Percentiles rank a stretch among this genome's conserved stretches.
These are phyloP conservation scores for Parazoanthus atlanticus DNA, from an alignment of 92 coral and sea anemone genomes.

Conservation along the genomic window DNA sequence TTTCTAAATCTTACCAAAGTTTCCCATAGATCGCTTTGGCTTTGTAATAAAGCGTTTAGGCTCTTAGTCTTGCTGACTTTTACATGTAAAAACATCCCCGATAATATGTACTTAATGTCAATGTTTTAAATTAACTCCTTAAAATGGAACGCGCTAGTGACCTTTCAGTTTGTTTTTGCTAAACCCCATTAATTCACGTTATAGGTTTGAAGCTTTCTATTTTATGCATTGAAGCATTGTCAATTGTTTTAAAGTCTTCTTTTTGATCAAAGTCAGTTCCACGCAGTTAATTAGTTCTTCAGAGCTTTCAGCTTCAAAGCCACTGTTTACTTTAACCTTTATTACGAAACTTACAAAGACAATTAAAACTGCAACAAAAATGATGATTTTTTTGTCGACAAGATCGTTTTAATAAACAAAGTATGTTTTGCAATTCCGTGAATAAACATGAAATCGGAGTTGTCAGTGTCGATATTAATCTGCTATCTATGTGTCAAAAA, in stretches of 20 bases:
- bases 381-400: slow-evolving; percentile 12
- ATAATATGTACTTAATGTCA: neutral
- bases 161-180: neutral
- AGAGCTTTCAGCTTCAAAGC: neutral
- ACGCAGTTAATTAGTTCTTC: slow-evolving; percentile 32
- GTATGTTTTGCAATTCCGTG: slow-evolving; percentile 64
- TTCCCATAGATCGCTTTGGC: neutral
- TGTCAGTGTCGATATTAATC: slow-evolving; percentile 19
- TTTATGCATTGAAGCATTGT: neutral
- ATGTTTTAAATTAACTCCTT: neutral
- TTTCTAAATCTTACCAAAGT: neutral
- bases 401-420: slow-evolving; percentile 34
- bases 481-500: slow-evolving; percentile 18
- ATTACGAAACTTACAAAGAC: slow-evolving; percentile 15
- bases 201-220: neutral
- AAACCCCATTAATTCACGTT: neutral
- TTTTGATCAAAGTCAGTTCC: neutral
- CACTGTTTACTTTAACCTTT: slow-evolving; percentile 31
- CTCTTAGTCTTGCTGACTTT: neutral
- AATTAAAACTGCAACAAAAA: slow-evolving; percentile 28
- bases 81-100: no score
- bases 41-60: neutral
- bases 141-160: neutral
- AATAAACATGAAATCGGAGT: slow-evolving; percentile 43
- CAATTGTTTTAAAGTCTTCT: slow-evolving; percentile 5